Conservation (phyloP, 2,113 vertebrate genomes). For the Smithornis capensis region DNA sequence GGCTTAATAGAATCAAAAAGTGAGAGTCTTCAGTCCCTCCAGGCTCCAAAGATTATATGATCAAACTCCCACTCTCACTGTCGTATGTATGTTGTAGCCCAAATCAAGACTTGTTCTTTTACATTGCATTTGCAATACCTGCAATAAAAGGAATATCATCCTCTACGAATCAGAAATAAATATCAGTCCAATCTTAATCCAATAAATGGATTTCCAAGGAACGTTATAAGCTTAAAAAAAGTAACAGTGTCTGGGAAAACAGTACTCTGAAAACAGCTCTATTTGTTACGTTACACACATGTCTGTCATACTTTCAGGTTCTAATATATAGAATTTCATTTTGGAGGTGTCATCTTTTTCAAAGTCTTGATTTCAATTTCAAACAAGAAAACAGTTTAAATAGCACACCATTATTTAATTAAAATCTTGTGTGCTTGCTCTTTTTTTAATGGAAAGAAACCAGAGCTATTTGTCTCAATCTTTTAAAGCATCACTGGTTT, state of each 20-base stretch:
- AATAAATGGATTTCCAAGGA: neutral
- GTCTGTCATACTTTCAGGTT: neutral
- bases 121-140: neutral
- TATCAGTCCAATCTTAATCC: neutral
- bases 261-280: neutral
- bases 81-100: neutral
- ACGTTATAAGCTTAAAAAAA: neutral
- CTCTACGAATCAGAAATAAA: neutral
- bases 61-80: neutral
- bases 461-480: neutral
- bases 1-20: neutral
- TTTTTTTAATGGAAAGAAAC: neutral
- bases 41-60: neutral
- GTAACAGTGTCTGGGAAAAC: neutral
- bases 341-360: neutral
- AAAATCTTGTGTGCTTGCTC: neutral
- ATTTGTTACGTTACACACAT: neutral
- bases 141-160: neutral
- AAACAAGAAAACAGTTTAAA: neutral
- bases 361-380: neutral
- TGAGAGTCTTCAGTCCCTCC: neutral
- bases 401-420: neutral
- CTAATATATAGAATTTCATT: neutral
- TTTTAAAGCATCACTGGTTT: neutral
- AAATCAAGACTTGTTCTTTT: neutral